These are phyloP conservation scores for Hycleus phaleratus DNA, from an alignment of 1,140 invertebrate species.

Conservation along the genomic window DNA sequence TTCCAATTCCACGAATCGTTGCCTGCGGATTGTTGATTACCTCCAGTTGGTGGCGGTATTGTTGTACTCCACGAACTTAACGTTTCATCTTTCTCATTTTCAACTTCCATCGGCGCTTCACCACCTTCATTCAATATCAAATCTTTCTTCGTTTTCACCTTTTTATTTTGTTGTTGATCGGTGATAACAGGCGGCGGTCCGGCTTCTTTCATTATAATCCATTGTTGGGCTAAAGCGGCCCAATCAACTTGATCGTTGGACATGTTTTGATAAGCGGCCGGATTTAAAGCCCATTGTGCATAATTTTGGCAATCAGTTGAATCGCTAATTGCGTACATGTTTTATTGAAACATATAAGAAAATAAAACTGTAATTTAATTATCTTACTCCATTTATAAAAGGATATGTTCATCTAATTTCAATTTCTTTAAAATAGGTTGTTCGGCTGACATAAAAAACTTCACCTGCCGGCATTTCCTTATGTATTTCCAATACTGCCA, in stretches of 20 bases:
- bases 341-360: neutral
- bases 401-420: no score
- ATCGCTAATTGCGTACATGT: constrained; percentile 37
- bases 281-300: constrained; percentile 67
- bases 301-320: constrained; percentile 46
- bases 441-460: no score
- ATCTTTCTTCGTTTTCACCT: constrained; percentile 30
- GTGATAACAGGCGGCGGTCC: constrained; percentile 42
- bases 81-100: constrained; percentile 54
- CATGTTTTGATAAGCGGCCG: constrained; percentile 50
- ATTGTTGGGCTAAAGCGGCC: constrained; percentile 92
- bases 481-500: no score
- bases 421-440: no score
- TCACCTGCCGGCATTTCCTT: no score
- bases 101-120: constrained; percentile 80
- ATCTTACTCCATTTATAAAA: no score
- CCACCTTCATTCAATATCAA: constrained; percentile 50
- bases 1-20: constrained; percentile 34
- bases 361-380: neutral
- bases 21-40: constrained; percentile 33
- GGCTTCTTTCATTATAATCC: constrained; percentile 93
- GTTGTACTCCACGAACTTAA: constrained; percentile 12
- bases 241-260: constrained; percentile 73
- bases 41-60: constrained; percentile 24
- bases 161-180: constrained; percentile 40